Evolutionary conservation across 1,140 invertebrate species (phyloP).

Genomic region (Ceratina australensis): DNA sequence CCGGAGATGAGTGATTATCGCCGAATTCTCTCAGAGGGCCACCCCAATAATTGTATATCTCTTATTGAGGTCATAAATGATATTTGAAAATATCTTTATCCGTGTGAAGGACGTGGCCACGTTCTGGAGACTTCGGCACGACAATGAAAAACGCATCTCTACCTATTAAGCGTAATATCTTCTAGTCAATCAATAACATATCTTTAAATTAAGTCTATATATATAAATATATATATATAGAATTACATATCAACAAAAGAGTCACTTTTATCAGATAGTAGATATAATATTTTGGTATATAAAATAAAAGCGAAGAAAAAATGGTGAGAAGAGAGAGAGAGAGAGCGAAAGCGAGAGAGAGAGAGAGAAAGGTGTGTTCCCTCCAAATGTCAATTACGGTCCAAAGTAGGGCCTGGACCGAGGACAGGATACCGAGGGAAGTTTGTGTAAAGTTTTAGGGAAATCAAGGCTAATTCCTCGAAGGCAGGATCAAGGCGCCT

Average conservation of each 20-base stretch:
- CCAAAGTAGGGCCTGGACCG: slow-evolving; percentile 67
- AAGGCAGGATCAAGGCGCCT: slow-evolving; percentile 28
- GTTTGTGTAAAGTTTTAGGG: slow-evolving; percentile 31
- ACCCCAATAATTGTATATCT: slow-evolving; percentile 3
- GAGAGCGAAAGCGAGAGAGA: slow-evolving; percentile 23
- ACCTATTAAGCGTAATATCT: slow-evolving; percentile 60
- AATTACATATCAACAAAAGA: slow-evolving; percentile 54
- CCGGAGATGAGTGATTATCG: slow-evolving; percentile 6
- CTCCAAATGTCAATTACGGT: slow-evolving; percentile 67
- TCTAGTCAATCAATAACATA: slow-evolving; percentile 62
- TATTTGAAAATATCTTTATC: neutral
- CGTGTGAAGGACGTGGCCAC: neutral
- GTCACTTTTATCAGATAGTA: slow-evolving; percentile 66
- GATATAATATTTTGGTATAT: slow-evolving; percentile 68
- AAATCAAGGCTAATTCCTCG: neutral
- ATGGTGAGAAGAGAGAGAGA: slow-evolving; percentile 26
- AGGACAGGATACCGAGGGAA: slow-evolving; percentile 62
- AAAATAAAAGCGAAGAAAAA: slow-evolving; percentile 50
- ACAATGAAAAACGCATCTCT: slow-evolving; percentile 38
- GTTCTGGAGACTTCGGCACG: slow-evolving; percentile 31
- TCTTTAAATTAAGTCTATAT: slow-evolving; percentile 59
- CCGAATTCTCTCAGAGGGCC: slow-evolving; percentile 44
- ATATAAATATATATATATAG: slow-evolving; percentile 36
- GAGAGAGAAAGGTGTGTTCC: slow-evolving; percentile 51
- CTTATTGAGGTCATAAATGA: neutral